These are phyloP conservation scores for Zelostemma sp. DNA, from an alignment of 1,140 invertebrate species.

Conservation along the genomic window DNA sequence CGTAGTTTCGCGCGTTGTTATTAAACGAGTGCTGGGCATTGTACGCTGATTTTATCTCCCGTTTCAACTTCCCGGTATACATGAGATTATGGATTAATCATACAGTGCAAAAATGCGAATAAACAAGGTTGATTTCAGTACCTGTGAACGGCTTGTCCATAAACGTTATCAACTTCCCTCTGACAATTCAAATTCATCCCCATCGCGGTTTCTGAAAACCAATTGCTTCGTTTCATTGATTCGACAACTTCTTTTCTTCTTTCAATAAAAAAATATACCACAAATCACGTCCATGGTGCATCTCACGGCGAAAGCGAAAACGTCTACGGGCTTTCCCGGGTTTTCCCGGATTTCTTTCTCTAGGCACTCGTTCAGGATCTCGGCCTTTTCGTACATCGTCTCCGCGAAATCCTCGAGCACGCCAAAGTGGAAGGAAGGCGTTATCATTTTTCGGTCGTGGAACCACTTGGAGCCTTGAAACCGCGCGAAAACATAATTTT, in stretches of 20 bases:
- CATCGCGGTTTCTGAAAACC: constrained; percentile 85
- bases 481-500: background rate
- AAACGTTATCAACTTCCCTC: constrained; percentile 77
- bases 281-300: constrained; percentile 86
- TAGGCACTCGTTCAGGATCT: constrained; percentile 73
- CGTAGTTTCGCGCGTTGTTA: too few species aligned
- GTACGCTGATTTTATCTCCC: background rate
- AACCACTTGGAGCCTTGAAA: constrained; percentile 81
- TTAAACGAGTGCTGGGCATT: too few species aligned
- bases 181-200: constrained; percentile 83
- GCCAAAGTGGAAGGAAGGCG: constrained; percentile 90
- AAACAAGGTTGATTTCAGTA: constrained; percentile 60
- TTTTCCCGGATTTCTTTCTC: constrained; percentile 57
- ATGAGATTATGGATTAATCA: background rate
- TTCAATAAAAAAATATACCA: constrained; percentile 70
- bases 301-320: constrained; percentile 76
- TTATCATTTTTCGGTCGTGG: constrained; percentile 82
- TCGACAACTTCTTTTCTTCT: too few species aligned
- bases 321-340: constrained; percentile 70
- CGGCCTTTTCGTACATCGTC: constrained; percentile 81
- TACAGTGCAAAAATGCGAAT: constrained; percentile 15
- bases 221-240: constrained; percentile 6
- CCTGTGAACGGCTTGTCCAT: constrained; percentile 79
- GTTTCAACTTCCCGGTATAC: background rate
- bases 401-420: constrained; percentile 83